Conservation (phyloP, 2,113 vertebrate genomes). For the Spea multiplicata region DNA sequence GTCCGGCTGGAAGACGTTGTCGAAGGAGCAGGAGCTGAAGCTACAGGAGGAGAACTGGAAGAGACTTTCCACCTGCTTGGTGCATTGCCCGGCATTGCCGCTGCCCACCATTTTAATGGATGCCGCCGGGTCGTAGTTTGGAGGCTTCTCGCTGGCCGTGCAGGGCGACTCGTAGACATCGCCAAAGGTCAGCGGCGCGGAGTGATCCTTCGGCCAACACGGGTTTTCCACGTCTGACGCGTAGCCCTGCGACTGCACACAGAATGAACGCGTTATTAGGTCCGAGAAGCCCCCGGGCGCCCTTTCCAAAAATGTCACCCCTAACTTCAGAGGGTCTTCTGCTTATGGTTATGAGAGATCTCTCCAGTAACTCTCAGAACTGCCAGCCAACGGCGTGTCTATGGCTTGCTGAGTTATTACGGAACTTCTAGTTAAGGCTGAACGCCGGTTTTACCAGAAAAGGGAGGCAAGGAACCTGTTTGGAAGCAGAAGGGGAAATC, state of each 20-base stretch:
- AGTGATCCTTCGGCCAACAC: conserved; percentile 68
- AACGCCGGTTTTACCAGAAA: too few species aligned
- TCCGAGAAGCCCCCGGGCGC: too few species aligned
- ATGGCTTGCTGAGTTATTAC: too few species aligned
- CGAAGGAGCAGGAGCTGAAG: conserved; percentile 67
- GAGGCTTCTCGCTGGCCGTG: conserved; percentile 53
- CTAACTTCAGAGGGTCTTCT: too few species aligned
- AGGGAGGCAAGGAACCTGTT: too few species aligned
- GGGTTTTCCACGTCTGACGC: conserved; percentile 53
- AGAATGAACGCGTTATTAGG: not conserved
- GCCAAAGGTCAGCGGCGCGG: not conserved
- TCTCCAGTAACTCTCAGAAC: too few species aligned
- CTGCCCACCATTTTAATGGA: conserved; percentile 47
- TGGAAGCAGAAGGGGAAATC: too few species aligned
- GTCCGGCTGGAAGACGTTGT: conserved; percentile 64
- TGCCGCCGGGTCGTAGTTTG: conserved; percentile 32
- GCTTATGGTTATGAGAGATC: too few species aligned
- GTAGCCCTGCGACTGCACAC: conserved; percentile 41
- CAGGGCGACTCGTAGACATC: conserved; percentile 62
- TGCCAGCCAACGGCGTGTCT: too few species aligned
- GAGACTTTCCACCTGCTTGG: conserved; percentile 32
- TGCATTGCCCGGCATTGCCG: conserved; percentile 28
- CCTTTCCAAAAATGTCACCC: too few species aligned
- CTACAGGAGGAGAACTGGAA: conserved; percentile 60
- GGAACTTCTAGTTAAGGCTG: too few species aligned